These are phyloP conservation scores for Aselliscus stoliczkanus DNA, from an alignment of 2,797 vertebrate species.

Conservation along the genomic window DNA sequence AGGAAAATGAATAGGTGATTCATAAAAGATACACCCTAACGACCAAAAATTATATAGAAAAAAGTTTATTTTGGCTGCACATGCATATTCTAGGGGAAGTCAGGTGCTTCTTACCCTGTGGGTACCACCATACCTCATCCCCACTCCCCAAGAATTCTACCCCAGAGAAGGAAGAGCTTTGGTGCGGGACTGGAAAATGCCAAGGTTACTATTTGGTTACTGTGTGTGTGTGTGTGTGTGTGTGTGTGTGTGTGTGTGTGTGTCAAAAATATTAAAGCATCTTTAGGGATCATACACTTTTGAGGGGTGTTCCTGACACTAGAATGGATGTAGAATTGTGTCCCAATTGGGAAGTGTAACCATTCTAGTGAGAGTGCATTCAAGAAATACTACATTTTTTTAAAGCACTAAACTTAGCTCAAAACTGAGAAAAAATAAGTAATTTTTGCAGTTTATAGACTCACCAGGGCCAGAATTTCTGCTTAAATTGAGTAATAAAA, in stretches of 20 bases:
- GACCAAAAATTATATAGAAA: neutral
- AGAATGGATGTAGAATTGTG: neutral
- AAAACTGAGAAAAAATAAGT: neutral
- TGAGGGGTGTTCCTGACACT: neutral
- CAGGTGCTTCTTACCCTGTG: rapidly evolving
- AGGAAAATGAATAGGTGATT: neutral
- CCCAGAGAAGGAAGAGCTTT: neutral
- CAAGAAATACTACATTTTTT: neutral
- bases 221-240: neutral
- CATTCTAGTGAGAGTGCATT: neutral
- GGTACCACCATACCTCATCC: rapidly evolving
- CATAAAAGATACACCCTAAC: neutral
- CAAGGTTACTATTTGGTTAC: neutral
- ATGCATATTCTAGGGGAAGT: neutral
- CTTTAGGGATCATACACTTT: neutral
- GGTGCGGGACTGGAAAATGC: neutral
- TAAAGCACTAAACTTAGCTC: neutral
- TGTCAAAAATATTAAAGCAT: neutral
- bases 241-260: neutral
- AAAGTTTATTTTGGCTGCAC: neutral
- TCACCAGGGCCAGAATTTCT: neutral
- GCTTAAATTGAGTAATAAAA: neutral
- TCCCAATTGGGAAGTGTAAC: neutral
- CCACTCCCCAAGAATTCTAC: neutral
- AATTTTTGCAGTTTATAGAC: neutral